Evolutionary conservation across 2,888 invertebrate species (phyloP).

Genomic region (Clepsis dumicolana): DNA sequence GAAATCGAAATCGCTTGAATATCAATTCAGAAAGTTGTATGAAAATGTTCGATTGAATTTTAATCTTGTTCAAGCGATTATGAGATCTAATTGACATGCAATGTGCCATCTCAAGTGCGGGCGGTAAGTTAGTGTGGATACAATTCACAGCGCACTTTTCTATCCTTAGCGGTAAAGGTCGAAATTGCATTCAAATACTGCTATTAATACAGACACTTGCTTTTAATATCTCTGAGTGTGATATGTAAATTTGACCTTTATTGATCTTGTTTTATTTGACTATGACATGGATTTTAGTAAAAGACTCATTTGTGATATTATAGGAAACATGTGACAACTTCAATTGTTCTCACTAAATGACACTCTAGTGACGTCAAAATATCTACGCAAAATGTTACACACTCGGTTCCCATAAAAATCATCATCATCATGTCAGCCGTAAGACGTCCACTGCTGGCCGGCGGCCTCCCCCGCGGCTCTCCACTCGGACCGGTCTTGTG

Average conservation of each 20-base stretch:
- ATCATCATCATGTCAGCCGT: no score
- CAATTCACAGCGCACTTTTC: constrained; percentile 42
- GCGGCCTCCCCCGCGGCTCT: no score
- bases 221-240: not conserved
- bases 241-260: constrained; percentile 24
- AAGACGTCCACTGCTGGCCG: no score
- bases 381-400: no score
- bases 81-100: constrained; percentile 13
- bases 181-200: not conserved
- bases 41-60: not conserved
- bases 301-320: not conserved
- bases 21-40: not conserved
- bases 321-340: no score
- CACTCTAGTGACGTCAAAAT: no score
- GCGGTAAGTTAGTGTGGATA: constrained; percentile 76
- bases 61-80: constrained; percentile 16
- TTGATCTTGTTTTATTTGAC: constrained; percentile 1
- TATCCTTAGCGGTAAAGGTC: constrained; percentile 20
- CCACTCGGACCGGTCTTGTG: no score
- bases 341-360: no score
- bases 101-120: constrained; percentile 53
- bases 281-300: not conserved
- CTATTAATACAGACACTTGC: not conserved
- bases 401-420: no score
- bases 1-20: constrained; percentile 7